These are phyloP conservation scores for Nothobranchius furzeri DNA, from an alignment of 2,113 vertebrate genomes.

Conservation along the genomic window DNA sequence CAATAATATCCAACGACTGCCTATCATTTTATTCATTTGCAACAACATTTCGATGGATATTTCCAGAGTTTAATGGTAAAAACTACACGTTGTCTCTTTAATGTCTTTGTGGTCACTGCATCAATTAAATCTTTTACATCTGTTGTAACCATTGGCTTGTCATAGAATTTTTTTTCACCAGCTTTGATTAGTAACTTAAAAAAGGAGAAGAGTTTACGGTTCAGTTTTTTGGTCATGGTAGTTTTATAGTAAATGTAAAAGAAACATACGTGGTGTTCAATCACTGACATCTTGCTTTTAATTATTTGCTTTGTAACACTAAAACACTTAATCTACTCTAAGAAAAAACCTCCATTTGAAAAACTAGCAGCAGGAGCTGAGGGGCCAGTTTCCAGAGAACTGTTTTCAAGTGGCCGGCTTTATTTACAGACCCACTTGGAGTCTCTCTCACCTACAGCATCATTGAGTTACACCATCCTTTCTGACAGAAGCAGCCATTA, in stretches of 20 bases:
- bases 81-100: background rate
- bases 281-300: background rate
- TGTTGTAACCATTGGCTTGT: slow-evolving; percentile 6
- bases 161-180: slow-evolving; percentile 7
- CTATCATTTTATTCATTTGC: too few relatives aligned
- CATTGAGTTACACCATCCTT: slow-evolving; percentile 71
- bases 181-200: slow-evolving; percentile 7
- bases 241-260: background rate
- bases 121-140: slow-evolving; percentile 18
- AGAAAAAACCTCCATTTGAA: slow-evolving; percentile 7
- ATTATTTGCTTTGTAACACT: slow-evolving; percentile 3
- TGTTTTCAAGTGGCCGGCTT: slow-evolving; percentile 69
- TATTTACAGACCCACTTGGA: slow-evolving; percentile 70
- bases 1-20: too few relatives aligned
- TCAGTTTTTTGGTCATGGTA: background rate
- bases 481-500: slow-evolving; percentile 73
- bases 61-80: too few relatives aligned
- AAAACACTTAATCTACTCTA: slow-evolving; percentile 14
- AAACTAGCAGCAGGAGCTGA: slow-evolving; percentile 36
- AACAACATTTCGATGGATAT: too few relatives aligned
- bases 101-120: slow-evolving; percentile 6
- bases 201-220: background rate
- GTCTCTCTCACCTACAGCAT: slow-evolving; percentile 69
- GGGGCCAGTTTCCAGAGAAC: slow-evolving; percentile 60
- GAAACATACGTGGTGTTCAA: background rate